A percentile compares a stretch with the other conserved stretches of the same genome.
Conservation (phyloP, 2,888 invertebrate species). For the Tiphia femorata region DNA sequence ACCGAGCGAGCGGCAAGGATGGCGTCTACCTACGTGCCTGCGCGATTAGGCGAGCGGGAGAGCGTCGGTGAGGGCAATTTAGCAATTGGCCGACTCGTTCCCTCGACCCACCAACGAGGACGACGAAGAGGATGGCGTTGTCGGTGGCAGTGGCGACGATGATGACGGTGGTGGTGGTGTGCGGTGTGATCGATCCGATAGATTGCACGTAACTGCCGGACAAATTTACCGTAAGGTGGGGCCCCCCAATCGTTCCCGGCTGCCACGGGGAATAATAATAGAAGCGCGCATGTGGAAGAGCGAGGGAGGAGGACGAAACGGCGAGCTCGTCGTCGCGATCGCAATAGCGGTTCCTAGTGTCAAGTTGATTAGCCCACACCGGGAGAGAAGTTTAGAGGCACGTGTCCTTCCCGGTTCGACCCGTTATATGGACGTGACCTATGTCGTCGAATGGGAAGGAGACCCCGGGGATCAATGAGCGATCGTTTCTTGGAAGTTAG, state of each 20-base stretch:
- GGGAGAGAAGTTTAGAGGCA: conserved; percentile 37
- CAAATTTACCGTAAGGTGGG: conserved; percentile 17
- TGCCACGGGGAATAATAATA: conserved; percentile 15
- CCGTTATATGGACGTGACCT: conserved; percentile 56
- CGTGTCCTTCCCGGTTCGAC: conserved; percentile 45
- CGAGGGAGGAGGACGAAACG: too few species aligned
- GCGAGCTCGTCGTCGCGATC: conserved; percentile 25
- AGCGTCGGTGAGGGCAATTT: too few species aligned
- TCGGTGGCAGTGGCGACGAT: too few species aligned
- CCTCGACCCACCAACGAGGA: too few species aligned
- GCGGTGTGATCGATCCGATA: conserved; percentile 6
- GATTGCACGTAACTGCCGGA: not conserved
- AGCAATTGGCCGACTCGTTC: too few species aligned
- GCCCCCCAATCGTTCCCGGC: conserved; percentile 8
- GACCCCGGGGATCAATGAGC: conserved; percentile 45
- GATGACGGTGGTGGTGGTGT: too few species aligned
- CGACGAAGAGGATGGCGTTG: too few species aligned
- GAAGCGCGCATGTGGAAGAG: conserved; percentile 1
- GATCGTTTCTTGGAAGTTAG: conserved; percentile 48
- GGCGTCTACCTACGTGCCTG: too few species aligned
- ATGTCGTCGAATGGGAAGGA: conserved; percentile 43
- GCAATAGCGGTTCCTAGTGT: conserved; percentile 47
- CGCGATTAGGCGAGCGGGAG: too few species aligned
- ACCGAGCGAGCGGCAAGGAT: too few species aligned
- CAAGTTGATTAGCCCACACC: conserved; percentile 49